These are phyloP conservation scores for Ectemnius continuus DNA, from an alignment of 2,888 invertebrate genomes.

Conservation along the genomic window DNA sequence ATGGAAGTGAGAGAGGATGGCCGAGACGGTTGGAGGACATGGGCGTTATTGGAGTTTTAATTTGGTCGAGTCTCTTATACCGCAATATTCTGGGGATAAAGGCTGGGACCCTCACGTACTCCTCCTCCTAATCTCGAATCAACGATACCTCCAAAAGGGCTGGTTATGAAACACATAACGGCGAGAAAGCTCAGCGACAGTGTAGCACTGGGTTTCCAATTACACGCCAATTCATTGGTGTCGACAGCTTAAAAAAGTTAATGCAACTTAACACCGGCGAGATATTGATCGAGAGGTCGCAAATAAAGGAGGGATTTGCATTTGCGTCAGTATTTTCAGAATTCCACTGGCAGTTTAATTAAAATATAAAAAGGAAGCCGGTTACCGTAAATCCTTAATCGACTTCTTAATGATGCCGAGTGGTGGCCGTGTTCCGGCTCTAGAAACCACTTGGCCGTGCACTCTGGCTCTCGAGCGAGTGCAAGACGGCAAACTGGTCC, in stretches of 20 bases:
- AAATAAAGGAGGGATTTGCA: background rate
- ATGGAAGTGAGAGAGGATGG: constrained; percentile 26
- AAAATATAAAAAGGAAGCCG: constrained; percentile 14
- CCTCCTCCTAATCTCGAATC: constrained; percentile 72
- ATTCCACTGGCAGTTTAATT: constrained; percentile 21
- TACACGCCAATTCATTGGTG: constrained; percentile 14
- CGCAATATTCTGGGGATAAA: constrained; percentile 64
- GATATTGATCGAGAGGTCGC: no score
- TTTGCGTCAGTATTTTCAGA: background rate
- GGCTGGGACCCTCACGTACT: constrained; percentile 33
- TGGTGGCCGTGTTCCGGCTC: constrained; percentile 6
- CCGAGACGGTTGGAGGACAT: constrained; percentile 42
- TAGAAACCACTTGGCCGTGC: constrained; percentile 27
- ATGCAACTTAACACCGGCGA: background rate
- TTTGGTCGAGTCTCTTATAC: constrained; percentile 76
- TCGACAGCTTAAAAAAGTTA: background rate
- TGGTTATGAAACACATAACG: constrained; percentile 57
- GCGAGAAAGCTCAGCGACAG: constrained; percentile 53
- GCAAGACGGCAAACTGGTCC: constrained; percentile 69
- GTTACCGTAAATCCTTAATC: constrained; percentile 19
- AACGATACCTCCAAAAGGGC: constrained; percentile 71
- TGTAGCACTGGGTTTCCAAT: constrained; percentile 9
- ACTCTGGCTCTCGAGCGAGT: constrained; percentile 26
- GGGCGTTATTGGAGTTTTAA: constrained; percentile 75
- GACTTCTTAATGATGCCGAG: constrained; percentile 17